Evolutionary conservation across 2,113 vertebrate genomes (phyloP), one percentile per base, ranked within the genome.

Genomic region (Willisornis vidua): DNA sequence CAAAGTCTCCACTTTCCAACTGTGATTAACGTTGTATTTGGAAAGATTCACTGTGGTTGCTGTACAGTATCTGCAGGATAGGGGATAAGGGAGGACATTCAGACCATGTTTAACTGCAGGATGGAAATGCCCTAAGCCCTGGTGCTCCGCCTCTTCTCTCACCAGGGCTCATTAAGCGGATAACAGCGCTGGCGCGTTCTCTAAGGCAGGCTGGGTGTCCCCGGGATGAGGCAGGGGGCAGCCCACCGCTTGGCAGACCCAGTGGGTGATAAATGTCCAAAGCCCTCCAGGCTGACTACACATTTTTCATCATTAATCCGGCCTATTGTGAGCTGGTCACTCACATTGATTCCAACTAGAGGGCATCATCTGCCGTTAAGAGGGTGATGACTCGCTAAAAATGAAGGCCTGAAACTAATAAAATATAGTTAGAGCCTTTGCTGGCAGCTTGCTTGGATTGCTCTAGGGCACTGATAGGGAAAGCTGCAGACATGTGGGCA

Each of bases 271-370:
- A 97, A 99, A 99, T 99, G 99, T 98, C 98, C 95, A 96, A 95
- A 96, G 98, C 97, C 98, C 97, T 97, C 87, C 97, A 87, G 97
- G 97, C 98, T 99, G 99, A 99, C 98, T 98, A 98, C 97, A 97
- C 98, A 99, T 99, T 99, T 99, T 99, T 99, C 99, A 99, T 99
- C 99, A 99, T 99, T 99, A 99, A 99, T 99, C 97, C 72, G 88
- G 96, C 93, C 98, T 97, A 98, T 99, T 99, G 99, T 99, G 98
- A 98, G 98, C 97, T 97, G 98, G 98, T 98, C 98, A 98, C 97
- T 98, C 71, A 97, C 98, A 99, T 99, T 99, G 98, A 99, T 99
- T 98, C 96, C 76, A 97, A 98, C 97, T 96, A 98, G 98, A 97
- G 98, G 99, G 98, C 98, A 99, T 98, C 98, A 99, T 98, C 97